phyloP scores from a whole-genome alignment of 2,888 invertebrate genomes.

The Drosophila niveifrons region DNA sequence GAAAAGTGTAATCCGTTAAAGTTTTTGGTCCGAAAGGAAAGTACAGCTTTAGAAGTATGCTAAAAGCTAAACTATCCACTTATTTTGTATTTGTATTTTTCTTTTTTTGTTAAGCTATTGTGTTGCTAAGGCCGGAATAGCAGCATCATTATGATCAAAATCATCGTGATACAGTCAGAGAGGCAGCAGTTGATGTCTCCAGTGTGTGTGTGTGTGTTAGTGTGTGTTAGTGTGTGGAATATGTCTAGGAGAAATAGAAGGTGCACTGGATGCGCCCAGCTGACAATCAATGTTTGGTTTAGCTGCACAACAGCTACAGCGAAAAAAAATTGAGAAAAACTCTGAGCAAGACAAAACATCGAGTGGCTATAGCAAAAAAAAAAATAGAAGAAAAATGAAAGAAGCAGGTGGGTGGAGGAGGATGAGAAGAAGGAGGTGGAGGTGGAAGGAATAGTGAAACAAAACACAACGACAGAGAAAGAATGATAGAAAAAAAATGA shows the following conservation, averaged over 20 bases:
- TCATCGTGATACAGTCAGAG: slow-evolving; percentile 21
- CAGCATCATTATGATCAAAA: slow-evolving; percentile 20
- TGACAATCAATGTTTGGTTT: slow-evolving; percentile 82
- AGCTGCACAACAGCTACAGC: slow-evolving; percentile 59
- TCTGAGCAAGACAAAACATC: slow-evolving; percentile 69
- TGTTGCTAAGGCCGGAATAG: slow-evolving; percentile 36
- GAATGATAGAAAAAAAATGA: slow-evolving; percentile 76
- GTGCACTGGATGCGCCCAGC: slow-evolving; percentile 40
- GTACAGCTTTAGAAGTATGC: slow-evolving; percentile 2
- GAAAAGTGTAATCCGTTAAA: background rate
- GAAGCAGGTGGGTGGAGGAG: slow-evolving; percentile 20
- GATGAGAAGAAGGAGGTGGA: background rate
- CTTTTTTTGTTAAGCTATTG: slow-evolving; percentile 39
- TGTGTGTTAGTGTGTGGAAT: background rate
- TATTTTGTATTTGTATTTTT: slow-evolving; percentile 13
- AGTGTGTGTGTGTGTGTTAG: slow-evolving; percentile 3
- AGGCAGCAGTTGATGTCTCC: slow-evolving; percentile 20
- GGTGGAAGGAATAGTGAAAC: slow-evolving; percentile 13
- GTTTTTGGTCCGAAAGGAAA: background rate
- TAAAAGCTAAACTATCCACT: slow-evolving; percentile 12
- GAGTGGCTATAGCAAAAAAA: slow-evolving; percentile 56
- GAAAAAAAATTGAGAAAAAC: slow-evolving; percentile 29
- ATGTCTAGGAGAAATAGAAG: slow-evolving; percentile 30
- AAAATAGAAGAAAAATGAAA: slow-evolving; percentile 39
- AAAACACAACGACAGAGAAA: slow-evolving; percentile 24